Conservation (phyloP, 2,888 invertebrate species). For the Ecliptopera silaceata region DNA sequence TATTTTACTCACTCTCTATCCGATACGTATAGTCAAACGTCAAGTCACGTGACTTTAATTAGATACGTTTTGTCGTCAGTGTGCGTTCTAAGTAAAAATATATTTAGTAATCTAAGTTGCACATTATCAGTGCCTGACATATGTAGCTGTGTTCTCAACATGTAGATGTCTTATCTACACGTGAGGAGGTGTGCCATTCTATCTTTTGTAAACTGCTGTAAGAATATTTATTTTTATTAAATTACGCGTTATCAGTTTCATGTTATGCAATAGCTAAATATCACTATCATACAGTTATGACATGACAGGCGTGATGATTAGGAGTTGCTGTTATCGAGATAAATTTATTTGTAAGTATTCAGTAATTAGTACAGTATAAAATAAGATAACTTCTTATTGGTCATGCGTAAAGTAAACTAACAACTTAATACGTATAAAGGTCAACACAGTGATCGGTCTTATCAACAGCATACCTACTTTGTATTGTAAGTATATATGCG, state of each 20-base stretch:
- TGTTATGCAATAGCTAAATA: slow-evolving; percentile 18
- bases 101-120: too few species aligned
- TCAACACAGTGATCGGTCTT: too few species aligned
- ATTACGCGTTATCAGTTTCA: slow-evolving; percentile 21
- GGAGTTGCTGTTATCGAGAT: slow-evolving; percentile 1
- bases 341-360: background rate
- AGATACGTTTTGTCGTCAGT: too few species aligned
- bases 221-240: slow-evolving; percentile 2
- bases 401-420: too few species aligned
- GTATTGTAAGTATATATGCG: too few species aligned
- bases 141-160: background rate
- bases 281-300: background rate
- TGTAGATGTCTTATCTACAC: background rate
- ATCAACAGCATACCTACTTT: too few species aligned
- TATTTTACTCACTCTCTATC: too few species aligned
- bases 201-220: background rate
- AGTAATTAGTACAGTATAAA: background rate
- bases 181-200: slow-evolving; percentile 2
- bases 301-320: slow-evolving; percentile 1
- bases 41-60: too few species aligned
- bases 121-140: too few species aligned
- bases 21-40: too few species aligned
- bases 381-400: background rate
- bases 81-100: too few species aligned
- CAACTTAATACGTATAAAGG: too few species aligned